These are phyloP conservation scores for Leptinotarsa peninsularis DNA, from an alignment of 2,888 invertebrate species.

Conservation along the genomic window DNA sequence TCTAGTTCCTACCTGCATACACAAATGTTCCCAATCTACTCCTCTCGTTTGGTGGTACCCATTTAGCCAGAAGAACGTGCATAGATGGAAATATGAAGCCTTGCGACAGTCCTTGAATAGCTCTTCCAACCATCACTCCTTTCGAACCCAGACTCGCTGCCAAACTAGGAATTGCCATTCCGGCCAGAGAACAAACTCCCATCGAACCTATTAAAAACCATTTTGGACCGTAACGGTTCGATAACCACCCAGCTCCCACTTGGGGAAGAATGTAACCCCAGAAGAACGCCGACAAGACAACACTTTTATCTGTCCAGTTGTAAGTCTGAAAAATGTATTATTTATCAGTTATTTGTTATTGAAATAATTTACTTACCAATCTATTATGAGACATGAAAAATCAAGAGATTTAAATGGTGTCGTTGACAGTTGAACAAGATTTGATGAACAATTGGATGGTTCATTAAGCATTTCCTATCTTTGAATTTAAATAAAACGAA, in stretches of 20 bases:
- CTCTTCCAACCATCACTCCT: conserved; percentile 74
- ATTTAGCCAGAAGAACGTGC: conserved; percentile 81
- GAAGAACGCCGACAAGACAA: conserved; percentile 81
- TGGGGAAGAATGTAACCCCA: conserved; percentile 84
- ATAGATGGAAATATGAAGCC: conserved; percentile 79
- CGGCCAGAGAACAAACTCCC: conserved; percentile 73
- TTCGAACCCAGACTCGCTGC: conserved; percentile 76
- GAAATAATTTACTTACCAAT: no score
- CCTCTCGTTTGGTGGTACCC: conserved; percentile 79
- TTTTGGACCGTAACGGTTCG: conserved; percentile 81
- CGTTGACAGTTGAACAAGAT: no score
- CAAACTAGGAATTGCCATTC: conserved; percentile 76
- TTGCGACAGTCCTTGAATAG: conserved; percentile 81
- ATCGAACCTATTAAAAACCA: conserved; percentile 73
- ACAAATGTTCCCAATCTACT: conserved; percentile 77
- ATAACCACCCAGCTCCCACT: conserved; percentile 78
- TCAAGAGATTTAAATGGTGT: no score
- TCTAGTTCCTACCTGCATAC: conserved; percentile 68
- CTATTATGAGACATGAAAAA: no score
- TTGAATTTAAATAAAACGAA: no score
- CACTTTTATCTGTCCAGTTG: conserved; percentile 69
- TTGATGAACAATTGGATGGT: no score
- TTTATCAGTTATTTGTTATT: no score
- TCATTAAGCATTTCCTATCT: no score
- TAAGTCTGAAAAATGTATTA: conserved; percentile 47